A percentile compares a stretch with the other conserved stretches of the same genome.
These are phyloP conservation scores for Drosophila sechellia DNA, from an alignment of 1,140 invertebrate genomes.

Conservation along the genomic window DNA sequence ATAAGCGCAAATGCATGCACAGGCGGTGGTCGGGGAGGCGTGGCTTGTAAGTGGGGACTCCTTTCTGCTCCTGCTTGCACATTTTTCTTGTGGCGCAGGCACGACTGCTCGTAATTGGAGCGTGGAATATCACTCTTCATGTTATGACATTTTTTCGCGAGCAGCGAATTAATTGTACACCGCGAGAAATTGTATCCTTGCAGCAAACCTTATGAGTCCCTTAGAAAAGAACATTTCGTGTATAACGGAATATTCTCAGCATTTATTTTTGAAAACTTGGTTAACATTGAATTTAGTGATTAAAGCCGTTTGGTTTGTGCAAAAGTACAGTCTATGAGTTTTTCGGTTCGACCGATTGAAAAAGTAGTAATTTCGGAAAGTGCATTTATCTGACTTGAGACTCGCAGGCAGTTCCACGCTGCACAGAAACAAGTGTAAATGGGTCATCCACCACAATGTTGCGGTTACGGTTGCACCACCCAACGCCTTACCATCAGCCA, in stretches of 20 bases:
- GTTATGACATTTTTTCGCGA: conserved; percentile 84
- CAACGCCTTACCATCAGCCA: neutral
- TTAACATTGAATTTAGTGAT: too few species aligned
- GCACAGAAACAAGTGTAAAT: conserved; percentile 24
- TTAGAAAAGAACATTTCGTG: too few species aligned
- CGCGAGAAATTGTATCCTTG: conserved; percentile 18
- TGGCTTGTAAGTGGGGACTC: conserved; percentile 19
- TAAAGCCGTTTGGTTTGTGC: too few species aligned
- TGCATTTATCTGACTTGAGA: conserved; percentile 56
- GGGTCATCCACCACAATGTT: conserved; percentile 39
- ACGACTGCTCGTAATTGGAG: conserved; percentile 82
- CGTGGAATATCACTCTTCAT: conserved; percentile 84
- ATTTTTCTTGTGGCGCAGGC: conserved; percentile 59
- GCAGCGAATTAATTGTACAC: conserved; percentile 82
- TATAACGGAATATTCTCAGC: too few species aligned
- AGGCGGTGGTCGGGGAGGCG: conserved; percentile 8
- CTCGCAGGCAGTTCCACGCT: conserved; percentile 59
- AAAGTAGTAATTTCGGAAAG: neutral
- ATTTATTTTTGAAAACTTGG: too few species aligned
- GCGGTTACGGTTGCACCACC: conserved; percentile 33
- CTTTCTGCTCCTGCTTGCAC: conserved; percentile 12
- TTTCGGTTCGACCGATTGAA: too few species aligned
- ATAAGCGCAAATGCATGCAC: conserved; percentile 73
- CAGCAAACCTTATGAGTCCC: too few species aligned
- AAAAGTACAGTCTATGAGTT: too few species aligned